Evolutionary conservation across 2,113 vertebrate species (phyloP).

Genomic region (Rhegmatorhina hoffmannsi): DNA sequence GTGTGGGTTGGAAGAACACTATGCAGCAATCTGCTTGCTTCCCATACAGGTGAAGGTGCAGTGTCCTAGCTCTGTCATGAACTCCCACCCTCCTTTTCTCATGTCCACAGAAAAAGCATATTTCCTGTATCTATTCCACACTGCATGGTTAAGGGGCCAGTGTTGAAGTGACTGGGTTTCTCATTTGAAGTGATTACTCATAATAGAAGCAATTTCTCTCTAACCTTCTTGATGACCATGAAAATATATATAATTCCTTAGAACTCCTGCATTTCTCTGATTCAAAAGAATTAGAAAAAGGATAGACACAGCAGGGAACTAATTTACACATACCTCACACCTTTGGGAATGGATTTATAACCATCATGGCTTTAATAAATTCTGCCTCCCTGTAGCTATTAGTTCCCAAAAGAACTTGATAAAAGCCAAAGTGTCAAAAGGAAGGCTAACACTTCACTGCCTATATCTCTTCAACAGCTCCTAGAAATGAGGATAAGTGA

Average conservation of each 20-base stretch:
- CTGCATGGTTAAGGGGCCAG: background rate
- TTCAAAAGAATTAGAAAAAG: background rate
- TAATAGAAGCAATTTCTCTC: background rate
- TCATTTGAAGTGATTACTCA: background rate
- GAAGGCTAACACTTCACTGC: background rate
- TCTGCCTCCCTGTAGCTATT: background rate
- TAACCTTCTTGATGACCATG: background rate
- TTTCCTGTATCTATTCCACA: background rate
- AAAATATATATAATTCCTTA: background rate
- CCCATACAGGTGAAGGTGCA: background rate
- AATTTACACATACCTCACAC: background rate
- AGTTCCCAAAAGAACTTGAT: background rate
- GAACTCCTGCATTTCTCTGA: background rate
- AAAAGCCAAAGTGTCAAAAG: background rate
- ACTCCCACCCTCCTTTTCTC: background rate
- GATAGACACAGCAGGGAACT: background rate
- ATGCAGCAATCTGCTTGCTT: fast-evolving
- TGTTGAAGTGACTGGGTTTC: background rate
- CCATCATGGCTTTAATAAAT: background rate
- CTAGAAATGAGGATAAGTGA: background rate
- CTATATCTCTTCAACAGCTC: background rate
- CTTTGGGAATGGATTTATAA: constrained; percentile 2
- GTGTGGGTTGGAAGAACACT: background rate
- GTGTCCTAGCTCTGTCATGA: background rate
- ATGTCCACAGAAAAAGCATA: background rate